These are phyloP conservation scores for Oncorhynchus kisutch DNA, from an alignment of 2,113 vertebrate genomes.

Conservation along the genomic window DNA sequence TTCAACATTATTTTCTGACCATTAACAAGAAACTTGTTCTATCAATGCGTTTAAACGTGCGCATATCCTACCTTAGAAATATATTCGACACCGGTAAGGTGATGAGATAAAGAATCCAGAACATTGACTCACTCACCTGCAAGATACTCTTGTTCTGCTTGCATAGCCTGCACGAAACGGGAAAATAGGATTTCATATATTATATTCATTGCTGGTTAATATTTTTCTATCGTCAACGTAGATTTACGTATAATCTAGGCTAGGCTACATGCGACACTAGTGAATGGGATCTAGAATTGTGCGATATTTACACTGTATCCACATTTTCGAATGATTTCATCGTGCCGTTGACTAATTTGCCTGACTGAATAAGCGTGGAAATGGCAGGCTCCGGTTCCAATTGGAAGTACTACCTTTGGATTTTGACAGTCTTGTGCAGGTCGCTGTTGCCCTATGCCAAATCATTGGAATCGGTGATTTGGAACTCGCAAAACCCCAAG, in stretches of 20 bases:
- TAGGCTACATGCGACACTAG: conserved; percentile 5
- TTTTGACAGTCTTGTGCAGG: conserved; percentile 1
- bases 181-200: background rate
- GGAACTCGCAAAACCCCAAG: conserved; percentile 6
- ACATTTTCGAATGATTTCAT: conserved; percentile 25
- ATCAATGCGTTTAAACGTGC: background rate
- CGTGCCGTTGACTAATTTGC: conserved; percentile 8
- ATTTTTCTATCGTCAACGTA: background rate
- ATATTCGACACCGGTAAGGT: background rate
- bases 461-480: conserved; percentile 5
- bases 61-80: background rate
- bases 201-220: background rate
- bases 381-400: conserved; percentile 2
- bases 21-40: background rate
- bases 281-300: conserved; percentile 27
- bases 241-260: conserved; percentile 6
- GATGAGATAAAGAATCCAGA: background rate
- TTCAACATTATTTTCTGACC: background rate
- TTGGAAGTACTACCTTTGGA: conserved; percentile 11
- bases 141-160: background rate
- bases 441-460: background rate
- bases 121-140: background rate
- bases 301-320: conserved; percentile 18
- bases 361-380: background rate
- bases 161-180: background rate